Percentiles rank a stretch among this genome's conserved stretches.
Conservation (phyloP, 2,113 vertebrate genomes). For the Macaca mulatta region DNA sequence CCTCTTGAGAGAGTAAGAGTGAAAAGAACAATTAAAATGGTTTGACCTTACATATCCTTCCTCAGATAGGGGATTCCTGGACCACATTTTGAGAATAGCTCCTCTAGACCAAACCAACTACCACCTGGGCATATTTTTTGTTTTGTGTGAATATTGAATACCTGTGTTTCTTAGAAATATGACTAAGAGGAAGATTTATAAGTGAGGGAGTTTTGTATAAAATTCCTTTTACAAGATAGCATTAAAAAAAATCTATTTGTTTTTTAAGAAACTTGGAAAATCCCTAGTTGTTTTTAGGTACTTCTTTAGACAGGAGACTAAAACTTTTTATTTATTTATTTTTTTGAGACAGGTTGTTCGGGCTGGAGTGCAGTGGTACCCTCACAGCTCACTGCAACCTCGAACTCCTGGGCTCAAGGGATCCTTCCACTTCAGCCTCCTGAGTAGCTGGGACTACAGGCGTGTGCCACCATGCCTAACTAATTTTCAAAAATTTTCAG, state of each 20-base stretch:
- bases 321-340: background rate
- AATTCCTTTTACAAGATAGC: conserved; percentile 14
- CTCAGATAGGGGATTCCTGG: background rate
- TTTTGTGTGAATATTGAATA: background rate
- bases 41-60: background rate
- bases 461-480: too few species aligned
- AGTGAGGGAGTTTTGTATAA: background rate
- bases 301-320: background rate
- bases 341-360: too few species aligned
- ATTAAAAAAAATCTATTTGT: background rate
- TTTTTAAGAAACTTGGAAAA: conserved; percentile 57
- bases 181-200: conserved; percentile 24
- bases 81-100: background rate
- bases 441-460: too few species aligned
- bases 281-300: conserved; percentile 39
- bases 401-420: too few species aligned
- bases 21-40: background rate
- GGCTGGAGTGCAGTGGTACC: too few species aligned
- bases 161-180: conserved; percentile 27
- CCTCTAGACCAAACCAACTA: background rate
- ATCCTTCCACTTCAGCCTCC: too few species aligned
- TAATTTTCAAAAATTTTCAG: too few species aligned
- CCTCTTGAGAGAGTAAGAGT: background rate
- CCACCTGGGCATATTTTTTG: background rate
- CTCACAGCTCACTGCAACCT: too few species aligned